Evolutionary conservation across 2,797 vertebrate genomes (phyloP).

Genomic region (Leuciscus waleckii): DNA sequence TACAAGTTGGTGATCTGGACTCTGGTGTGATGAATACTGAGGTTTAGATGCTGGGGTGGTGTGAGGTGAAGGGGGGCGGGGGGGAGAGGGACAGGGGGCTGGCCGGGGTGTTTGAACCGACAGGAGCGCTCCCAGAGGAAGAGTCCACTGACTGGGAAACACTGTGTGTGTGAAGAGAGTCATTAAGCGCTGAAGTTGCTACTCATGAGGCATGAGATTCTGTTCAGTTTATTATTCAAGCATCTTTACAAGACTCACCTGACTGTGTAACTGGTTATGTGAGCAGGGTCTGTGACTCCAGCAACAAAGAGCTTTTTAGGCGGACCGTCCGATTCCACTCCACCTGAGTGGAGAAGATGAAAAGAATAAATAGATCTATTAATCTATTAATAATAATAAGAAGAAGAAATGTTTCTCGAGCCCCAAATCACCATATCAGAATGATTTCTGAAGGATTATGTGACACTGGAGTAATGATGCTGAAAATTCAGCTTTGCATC

Average conservation of each 20-base stretch:
- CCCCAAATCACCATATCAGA: too few relatives aligned
- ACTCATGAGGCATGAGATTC: not conserved
- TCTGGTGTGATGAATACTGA: conserved; percentile 21
- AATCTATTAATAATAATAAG: too few relatives aligned
- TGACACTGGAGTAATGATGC: too few relatives aligned
- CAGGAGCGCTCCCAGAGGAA: conserved; percentile 61
- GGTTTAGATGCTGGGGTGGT: conserved; percentile 73
- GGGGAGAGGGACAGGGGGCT: conserved; percentile 73
- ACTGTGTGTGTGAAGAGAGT: conserved; percentile 60
- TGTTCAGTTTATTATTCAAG: not conserved
- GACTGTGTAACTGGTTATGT: conserved; percentile 76
- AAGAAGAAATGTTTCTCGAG: too few relatives aligned
- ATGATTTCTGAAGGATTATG: too few relatives aligned
- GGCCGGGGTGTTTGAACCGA: conserved; percentile 68
- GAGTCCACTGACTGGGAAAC: conserved; percentile 74
- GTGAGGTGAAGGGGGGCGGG: conserved; percentile 73
- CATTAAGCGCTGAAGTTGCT: not conserved
- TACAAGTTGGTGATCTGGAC: not conserved
- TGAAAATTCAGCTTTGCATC: too few relatives aligned
- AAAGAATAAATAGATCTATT: not conserved
- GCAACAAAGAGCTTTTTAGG: conserved; percentile 85
- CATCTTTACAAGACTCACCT: conserved; percentile 68
- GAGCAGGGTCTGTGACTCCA: conserved; percentile 78
- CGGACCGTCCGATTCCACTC: conserved; percentile 81
- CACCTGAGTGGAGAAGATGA: conserved; percentile 67